Conservation (phyloP, 2,888 invertebrate genomes). For the Lucinisca nassula region DNA sequence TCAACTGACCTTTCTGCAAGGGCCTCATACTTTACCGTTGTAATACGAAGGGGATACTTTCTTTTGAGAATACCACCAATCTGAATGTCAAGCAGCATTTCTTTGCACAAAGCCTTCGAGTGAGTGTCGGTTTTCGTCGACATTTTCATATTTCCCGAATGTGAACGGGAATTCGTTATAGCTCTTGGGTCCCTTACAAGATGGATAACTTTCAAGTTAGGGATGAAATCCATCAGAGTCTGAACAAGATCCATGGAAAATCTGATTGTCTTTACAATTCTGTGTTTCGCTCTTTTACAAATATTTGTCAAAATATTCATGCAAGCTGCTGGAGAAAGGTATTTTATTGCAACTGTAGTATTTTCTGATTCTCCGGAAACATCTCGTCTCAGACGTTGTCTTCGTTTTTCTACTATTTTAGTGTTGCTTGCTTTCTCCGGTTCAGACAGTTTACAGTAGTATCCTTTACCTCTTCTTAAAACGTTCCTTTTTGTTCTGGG, state of each 20-base stretch:
- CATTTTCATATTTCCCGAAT: background rate
- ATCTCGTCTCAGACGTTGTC: too few relatives aligned
- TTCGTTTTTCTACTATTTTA: too few relatives aligned
- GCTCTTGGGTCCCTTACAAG: conserved; percentile 48
- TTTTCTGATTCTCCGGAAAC: too few relatives aligned
- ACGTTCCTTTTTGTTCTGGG: too few relatives aligned
- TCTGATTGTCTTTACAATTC: conserved; percentile 45
- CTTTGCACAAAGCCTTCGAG: conserved; percentile 9
- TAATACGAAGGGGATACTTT: background rate
- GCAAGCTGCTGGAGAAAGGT: too few relatives aligned
- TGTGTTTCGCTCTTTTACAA: conserved; percentile 23
- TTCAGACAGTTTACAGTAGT: too few relatives aligned
- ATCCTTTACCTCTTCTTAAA: too few relatives aligned
- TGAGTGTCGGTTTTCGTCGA: background rate
- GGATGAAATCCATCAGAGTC: background rate
- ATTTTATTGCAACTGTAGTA: too few relatives aligned
- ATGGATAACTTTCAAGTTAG: conserved; percentile 33
- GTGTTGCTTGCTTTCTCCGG: conserved; percentile 10
- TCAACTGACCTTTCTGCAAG: background rate
- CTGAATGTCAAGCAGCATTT: conserved; percentile 11
- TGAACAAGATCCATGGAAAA: conserved; percentile 21
- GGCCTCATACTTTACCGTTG: background rate
- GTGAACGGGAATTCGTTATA: conserved; percentile 29
- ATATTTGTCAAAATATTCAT: too few relatives aligned
- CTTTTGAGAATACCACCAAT: background rate